Percentiles rank a stretch among this genome's conserved stretches.
Evolutionary conservation across 2,888 invertebrate species (phyloP).

Genomic region (Aleiodes leptofemur): DNA sequence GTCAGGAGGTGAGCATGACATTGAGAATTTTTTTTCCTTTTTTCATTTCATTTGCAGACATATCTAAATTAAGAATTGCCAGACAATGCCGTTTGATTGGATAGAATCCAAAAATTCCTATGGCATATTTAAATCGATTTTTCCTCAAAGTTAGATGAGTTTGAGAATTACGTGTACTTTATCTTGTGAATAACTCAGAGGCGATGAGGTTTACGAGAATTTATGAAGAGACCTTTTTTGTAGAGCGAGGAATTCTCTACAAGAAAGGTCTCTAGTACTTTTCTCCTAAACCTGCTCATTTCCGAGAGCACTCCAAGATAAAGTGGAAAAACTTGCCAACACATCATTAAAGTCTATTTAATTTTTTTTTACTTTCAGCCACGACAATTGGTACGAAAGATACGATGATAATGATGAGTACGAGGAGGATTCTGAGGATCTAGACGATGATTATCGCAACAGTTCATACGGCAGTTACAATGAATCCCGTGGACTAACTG

Average conservation of each 20-base stretch:
- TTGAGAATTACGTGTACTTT: background rate
- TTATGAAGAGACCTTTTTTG: too few relatives aligned
- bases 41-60: conserved; percentile 13
- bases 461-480: background rate
- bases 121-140: background rate
- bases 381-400: conserved; percentile 59
- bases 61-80: conserved; percentile 27
- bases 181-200: too few relatives aligned
- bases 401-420: conserved; percentile 68
- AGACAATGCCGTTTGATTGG: conserved; percentile 33
- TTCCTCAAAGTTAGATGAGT: background rate
- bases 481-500: background rate
- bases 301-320: too few relatives aligned
- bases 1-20: conserved; percentile 56
- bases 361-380: conserved; percentile 51
- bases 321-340: too few relatives aligned
- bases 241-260: too few relatives aligned
- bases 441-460: conserved; percentile 47
- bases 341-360: background rate
- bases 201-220: too few relatives aligned
- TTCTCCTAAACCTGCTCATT: too few relatives aligned
- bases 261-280: too few relatives aligned
- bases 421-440: conserved; percentile 62
- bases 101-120: conserved; percentile 17
- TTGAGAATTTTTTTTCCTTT: conserved; percentile 24